Conservation (phyloP, 2,888 invertebrate species). For the Galerucella calmariensis region DNA sequence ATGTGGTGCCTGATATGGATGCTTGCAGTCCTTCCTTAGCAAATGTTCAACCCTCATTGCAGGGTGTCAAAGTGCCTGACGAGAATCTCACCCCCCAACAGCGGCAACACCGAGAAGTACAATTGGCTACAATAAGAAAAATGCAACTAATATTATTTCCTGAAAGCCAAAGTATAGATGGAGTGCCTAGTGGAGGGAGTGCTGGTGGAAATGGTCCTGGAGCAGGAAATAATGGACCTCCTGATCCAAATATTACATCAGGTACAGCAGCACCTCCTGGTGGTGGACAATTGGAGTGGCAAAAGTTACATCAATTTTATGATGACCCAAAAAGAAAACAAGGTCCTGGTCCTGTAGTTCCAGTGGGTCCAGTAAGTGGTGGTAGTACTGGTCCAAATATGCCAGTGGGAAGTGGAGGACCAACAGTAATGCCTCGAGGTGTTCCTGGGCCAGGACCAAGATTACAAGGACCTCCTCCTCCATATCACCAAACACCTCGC, state of each 20-base stretch:
- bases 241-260: slow-evolving; percentile 42
- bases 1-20: slow-evolving; percentile 63
- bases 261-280: slow-evolving; percentile 56
- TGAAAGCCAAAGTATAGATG: slow-evolving; percentile 70
- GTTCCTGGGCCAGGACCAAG: slow-evolving; percentile 64
- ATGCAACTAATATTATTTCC: slow-evolving; percentile 94
- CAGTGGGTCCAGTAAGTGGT: slow-evolving; percentile 54
- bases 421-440: slow-evolving; percentile 54
- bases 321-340: slow-evolving; percentile 73
- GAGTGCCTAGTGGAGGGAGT: slow-evolving; percentile 44
- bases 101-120: slow-evolving; percentile 91
- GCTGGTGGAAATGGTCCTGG: slow-evolving; percentile 47
- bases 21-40: slow-evolving; percentile 68
- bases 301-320: slow-evolving; percentile 88
- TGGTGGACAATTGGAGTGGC: slow-evolving; percentile 86
- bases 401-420: slow-evolving; percentile 41
- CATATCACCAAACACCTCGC: slow-evolving; percentile 79
- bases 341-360: slow-evolving; percentile 56
- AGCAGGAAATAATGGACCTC: slow-evolving; percentile 36
- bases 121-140: slow-evolving; percentile 89
- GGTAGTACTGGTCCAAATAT: slow-evolving; percentile 46
- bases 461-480: slow-evolving; percentile 81
- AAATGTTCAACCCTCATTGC: slow-evolving; percentile 72
- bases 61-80: slow-evolving; percentile 90
- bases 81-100: slow-evolving; percentile 97